These are phyloP conservation scores for Galaxea fascicularis DNA, from an alignment of 92 coral and sea anemone genomes.

Conservation along the genomic window DNA sequence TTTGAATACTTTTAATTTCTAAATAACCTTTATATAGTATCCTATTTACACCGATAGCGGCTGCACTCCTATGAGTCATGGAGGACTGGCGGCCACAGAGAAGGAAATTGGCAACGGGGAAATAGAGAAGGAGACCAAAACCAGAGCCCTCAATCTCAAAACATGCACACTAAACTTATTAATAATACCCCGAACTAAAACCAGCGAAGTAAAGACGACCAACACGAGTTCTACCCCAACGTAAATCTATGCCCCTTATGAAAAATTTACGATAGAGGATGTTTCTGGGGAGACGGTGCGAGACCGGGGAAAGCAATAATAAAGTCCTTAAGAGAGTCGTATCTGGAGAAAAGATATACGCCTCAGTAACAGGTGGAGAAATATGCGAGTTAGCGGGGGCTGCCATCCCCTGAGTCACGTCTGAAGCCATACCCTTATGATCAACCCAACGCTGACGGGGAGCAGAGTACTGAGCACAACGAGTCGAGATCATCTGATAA, in stretches of 20 bases:
- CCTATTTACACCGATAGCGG: not conserved
- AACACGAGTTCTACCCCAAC: not conserved
- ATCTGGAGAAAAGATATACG: not conserved
- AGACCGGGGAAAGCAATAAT: not conserved
- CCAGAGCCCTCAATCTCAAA: not conserved
- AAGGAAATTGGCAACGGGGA: not conserved
- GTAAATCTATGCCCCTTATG: not conserved
- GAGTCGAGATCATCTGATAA: not conserved
- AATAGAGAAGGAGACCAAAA: not conserved
- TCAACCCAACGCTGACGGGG: not conserved
- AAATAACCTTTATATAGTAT: too few species aligned
- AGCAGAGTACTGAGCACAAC: not conserved
- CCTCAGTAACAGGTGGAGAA: not conserved
- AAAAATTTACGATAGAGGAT: not conserved
- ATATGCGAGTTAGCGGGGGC: not conserved
- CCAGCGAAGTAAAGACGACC: not conserved
- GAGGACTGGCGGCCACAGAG: not conserved
- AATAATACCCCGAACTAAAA: not conserved
- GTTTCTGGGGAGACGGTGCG: not conserved
- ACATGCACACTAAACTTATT: not conserved
- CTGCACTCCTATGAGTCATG: not conserved
- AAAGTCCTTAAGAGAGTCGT: too few species aligned
- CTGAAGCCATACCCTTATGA: not conserved
- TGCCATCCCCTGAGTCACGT: slow-evolving; percentile 8
- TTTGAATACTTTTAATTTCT: too few species aligned